phyloP scores from a whole-genome alignment of 1,140 invertebrate genomes.

The Delia radicum region DNA sequence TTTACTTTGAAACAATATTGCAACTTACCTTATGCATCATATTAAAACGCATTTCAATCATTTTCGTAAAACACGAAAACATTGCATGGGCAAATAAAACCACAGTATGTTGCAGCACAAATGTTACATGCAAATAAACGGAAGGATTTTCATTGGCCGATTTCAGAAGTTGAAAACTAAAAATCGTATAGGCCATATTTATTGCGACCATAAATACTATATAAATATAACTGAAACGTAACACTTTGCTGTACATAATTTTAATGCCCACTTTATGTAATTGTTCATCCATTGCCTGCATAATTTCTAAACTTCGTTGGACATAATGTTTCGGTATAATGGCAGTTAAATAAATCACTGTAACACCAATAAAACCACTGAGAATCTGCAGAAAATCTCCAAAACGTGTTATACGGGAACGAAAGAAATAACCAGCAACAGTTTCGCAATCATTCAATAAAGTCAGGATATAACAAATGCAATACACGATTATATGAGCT shows the following conservation, averaged over 20 bases:
- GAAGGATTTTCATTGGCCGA: slow-evolving; percentile 35
- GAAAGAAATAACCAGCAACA: slow-evolving; percentile 50
- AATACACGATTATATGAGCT: slow-evolving; percentile 37
- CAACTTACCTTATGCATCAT: slow-evolving; percentile 51
- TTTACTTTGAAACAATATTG: no score
- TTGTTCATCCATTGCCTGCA: slow-evolving; percentile 43
- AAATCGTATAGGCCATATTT: slow-evolving; percentile 35
- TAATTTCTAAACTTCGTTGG: slow-evolving; percentile 40
- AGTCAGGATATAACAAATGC: slow-evolving; percentile 40
- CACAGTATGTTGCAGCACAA: slow-evolving; percentile 48
- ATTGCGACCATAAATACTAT: slow-evolving; percentile 39
- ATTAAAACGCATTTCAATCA: slow-evolving; percentile 45
- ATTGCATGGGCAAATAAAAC: slow-evolving; percentile 41
- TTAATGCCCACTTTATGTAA: slow-evolving; percentile 45
- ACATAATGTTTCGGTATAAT: slow-evolving; percentile 45
- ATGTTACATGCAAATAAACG: slow-evolving; percentile 41
- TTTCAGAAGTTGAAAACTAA: slow-evolving; percentile 42
- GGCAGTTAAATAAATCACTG: slow-evolving; percentile 47
- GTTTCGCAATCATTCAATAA: slow-evolving; percentile 47
- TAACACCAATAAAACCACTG: slow-evolving; percentile 49
- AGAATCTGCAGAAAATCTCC: slow-evolving; percentile 51
- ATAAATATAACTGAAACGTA: slow-evolving; percentile 42
- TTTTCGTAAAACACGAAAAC: slow-evolving; percentile 45
- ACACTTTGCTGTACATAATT: slow-evolving; percentile 50
- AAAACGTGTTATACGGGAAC: slow-evolving; percentile 44